A percentile compares a stretch with the other conserved stretches of the same genome.
Evolutionary conservation across 2,888 invertebrate genomes (phyloP).

Genomic region (Allacma fusca): DNA sequence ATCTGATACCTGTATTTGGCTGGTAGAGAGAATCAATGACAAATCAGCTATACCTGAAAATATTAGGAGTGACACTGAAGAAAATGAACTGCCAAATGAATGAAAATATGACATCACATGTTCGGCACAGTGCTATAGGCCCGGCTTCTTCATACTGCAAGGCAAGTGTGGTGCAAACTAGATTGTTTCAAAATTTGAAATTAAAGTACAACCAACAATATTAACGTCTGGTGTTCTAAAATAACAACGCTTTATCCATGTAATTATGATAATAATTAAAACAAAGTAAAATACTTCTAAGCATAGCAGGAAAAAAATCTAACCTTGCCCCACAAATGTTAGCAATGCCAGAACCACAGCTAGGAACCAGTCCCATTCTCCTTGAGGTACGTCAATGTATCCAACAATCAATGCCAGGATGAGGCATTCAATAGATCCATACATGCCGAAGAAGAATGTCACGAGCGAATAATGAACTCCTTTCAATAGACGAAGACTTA

Average conservation of each 20-base stretch:
- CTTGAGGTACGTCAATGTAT: neutral
- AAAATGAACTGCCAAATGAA: conserved; percentile 36
- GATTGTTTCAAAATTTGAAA: neutral
- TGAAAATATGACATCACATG: conserved; percentile 28
- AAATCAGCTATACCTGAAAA: conserved; percentile 12
- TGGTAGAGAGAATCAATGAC: too few relatives aligned
- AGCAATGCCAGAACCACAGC: neutral
- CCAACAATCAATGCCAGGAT: conserved; percentile 11
- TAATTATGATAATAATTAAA: too few relatives aligned
- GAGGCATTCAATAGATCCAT: conserved; percentile 24
- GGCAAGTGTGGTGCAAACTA: conserved; percentile 30
- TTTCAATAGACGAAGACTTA: conserved; percentile 18
- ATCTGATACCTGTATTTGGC: too few relatives aligned
- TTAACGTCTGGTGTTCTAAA: too few relatives aligned
- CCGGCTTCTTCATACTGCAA: conserved; percentile 32
- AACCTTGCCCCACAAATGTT: conserved; percentile 31
- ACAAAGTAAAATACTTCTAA: too few relatives aligned
- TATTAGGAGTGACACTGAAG: conserved; percentile 14
- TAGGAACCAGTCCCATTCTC: conserved; percentile 26
- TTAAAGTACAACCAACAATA: neutral
- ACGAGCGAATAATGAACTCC: conserved; percentile 25
- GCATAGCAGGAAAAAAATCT: neutral
- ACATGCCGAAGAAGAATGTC: conserved; percentile 23
- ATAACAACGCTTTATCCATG: neutral
- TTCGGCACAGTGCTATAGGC: conserved; percentile 2